Conservation (phyloP, 2,888 invertebrate genomes). For the Yponomeuta malinellus region DNA sequence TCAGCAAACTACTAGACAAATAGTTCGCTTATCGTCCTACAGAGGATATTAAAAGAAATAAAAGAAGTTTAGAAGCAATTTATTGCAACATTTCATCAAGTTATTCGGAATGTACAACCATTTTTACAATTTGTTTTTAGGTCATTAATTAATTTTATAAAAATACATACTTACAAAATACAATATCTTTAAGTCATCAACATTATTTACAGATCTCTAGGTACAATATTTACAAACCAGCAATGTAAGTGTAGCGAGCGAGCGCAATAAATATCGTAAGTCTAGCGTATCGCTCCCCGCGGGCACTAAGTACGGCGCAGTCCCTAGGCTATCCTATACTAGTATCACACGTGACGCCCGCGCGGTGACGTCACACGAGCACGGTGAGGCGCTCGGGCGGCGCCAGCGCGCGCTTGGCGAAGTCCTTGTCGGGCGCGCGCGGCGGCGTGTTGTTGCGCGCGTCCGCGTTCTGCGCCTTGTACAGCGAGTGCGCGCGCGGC, state of each 20-base stretch:
- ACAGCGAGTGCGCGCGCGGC: slow-evolving; percentile 79
- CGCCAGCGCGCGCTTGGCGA: slow-evolving; percentile 81
- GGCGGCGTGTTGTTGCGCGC: slow-evolving; percentile 89
- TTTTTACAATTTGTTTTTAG: slow-evolving; percentile 38
- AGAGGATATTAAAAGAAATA: not conserved
- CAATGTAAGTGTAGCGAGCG: slow-evolving; percentile 46
- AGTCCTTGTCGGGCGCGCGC: slow-evolving; percentile 81
- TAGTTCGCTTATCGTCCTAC: too few relatives aligned
- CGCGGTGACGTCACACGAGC: slow-evolving; percentile 40
- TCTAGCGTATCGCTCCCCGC: slow-evolving; percentile 14
- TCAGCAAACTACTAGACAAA: not conserved
- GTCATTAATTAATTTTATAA: slow-evolving; percentile 35
- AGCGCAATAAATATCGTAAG: slow-evolving; percentile 16
- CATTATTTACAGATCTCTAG: slow-evolving; percentile 58
- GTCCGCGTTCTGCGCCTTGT: slow-evolving; percentile 90
- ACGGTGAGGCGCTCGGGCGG: slow-evolving; percentile 47
- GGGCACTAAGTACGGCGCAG: slow-evolving; percentile 1
- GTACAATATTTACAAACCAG: slow-evolving; percentile 57
- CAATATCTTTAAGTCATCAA: slow-evolving; percentile 25
- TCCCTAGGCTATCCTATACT: slow-evolving; percentile 28
- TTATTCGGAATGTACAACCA: slow-evolving; percentile 49
- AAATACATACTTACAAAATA: slow-evolving; percentile 36
- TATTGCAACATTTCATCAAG: slow-evolving; percentile 48
- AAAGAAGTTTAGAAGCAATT: slow-evolving; percentile 35
- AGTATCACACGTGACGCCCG: slow-evolving; percentile 36